These are phyloP conservation scores for Oryzias javanicus DNA, from an alignment of 2,113 vertebrate genomes.

Conservation along the genomic window DNA sequence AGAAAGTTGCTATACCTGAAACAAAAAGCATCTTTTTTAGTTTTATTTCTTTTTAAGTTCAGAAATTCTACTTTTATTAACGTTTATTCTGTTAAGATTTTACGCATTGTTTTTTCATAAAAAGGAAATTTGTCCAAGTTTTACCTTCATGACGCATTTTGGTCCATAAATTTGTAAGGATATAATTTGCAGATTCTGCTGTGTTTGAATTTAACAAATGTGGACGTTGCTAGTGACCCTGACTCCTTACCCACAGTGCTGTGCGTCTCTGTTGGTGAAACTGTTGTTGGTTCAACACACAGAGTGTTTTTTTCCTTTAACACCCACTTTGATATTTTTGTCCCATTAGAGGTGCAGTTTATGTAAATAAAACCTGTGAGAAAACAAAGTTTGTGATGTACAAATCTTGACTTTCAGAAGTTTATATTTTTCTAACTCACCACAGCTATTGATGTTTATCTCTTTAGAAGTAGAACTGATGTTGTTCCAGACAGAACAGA, in stretches of 20 bases:
- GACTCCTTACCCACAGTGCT: conserved; percentile 42
- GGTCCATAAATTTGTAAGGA: too few species aligned
- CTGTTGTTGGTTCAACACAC: conserved; percentile 20
- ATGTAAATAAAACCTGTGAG: conserved; percentile 36
- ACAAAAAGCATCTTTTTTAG: too few species aligned
- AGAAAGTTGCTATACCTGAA: too few species aligned
- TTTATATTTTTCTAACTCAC: neutral
- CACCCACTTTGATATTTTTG: conserved; percentile 40
- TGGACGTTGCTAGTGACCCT: conserved; percentile 6
- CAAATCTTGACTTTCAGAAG: neutral
- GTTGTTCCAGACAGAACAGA: conserved; percentile 48
- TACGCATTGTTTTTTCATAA: too few species aligned
- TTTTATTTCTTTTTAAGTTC: too few species aligned
- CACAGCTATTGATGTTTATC: neutral
- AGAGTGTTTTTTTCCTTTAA: conserved; percentile 16
- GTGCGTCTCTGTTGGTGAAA: neutral
- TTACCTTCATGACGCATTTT: too few species aligned
- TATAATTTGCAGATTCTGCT: too few species aligned
- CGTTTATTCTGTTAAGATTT: too few species aligned
- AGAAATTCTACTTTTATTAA: too few species aligned
- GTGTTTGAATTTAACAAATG: too few species aligned
- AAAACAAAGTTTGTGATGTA: conserved; percentile 8
- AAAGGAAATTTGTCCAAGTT: too few species aligned
- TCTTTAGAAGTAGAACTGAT: conserved; percentile 18
- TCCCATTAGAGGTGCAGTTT: conserved; percentile 51